Base-by-base conservation (phyloP, 2,888 invertebrate species). In the Tetranychus piercei region DNA sequence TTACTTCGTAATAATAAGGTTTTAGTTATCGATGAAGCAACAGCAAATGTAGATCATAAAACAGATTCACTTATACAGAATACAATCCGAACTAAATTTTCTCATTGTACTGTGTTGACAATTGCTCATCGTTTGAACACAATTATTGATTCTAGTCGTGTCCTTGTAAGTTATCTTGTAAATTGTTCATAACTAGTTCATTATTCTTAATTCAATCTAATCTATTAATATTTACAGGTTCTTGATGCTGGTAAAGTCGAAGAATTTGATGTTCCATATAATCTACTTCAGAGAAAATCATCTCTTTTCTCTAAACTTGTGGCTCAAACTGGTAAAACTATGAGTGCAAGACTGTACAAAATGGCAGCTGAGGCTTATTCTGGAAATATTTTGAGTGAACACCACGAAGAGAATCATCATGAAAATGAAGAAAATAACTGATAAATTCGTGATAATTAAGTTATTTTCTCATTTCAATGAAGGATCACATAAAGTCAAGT, bases 61-160 rank as follows among this genome's bases (percentile, higher is more conserved):
- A 79, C 79, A 2, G 79, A 79, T 74, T 71, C 86, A 72, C 85
- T 93, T 76, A 93, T 94, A 80, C 93, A 93, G 82, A 86, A 85
- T 80, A 91, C 92, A 0, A 92, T 94, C 75, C 85, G 92, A 74
- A 85, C 85, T 69, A 89, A 90, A 80, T 94, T 94, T 81, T 18
- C 34, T 11, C 84, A 88, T 23, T 93, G 92, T 82, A 79, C 79
- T 34, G 77, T 78, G 7, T 64, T 79, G 20, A 78, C 78, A 2
- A 78, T 79, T 73, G 78, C 78, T 22, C 78, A 79, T 73, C 65
- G 94, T 70, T 85, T 95, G 55, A 88, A 94, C 81, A 94, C 94
- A 0, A 90, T 94, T 77, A 93, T 94, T 89, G 94, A 94, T 82
- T 91, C 91, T 0, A 91, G 93, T 84, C 86, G 89, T 76, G 89